Base-by-base conservation (phyloP, 53 echinoderm and acorn worm genomes). In the Pentamera pediparva region DNA sequence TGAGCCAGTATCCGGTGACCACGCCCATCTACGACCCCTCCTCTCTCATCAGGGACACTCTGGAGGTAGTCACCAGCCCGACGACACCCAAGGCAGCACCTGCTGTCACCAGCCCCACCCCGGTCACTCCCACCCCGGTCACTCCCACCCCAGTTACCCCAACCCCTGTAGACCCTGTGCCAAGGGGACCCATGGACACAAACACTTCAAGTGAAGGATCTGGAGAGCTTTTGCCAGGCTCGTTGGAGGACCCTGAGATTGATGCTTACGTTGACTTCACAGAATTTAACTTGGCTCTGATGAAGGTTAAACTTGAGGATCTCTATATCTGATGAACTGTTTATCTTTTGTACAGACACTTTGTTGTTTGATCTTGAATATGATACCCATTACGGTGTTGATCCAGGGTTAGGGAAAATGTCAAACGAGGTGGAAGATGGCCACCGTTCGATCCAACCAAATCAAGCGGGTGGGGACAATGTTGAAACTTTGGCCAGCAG, bases 221-320 rank as follows among this genome's bases (percentile, higher is more conserved):
- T 1, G 55, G 65, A 28, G 31, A 79, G 39, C 55, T 55, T 32
- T 9, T 59, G 48, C 2, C 27, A 31, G 59, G 32, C 2, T 29
- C 62, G 17, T 91, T 91, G 33, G 86, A 91, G 20, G 85, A 91
- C n/a, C 87, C 85, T 0, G 70, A 69, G 48, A 98, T 91, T 37
- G 86, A 91, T 27, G 74, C 98, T 0, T 92, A 98, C 32, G 91
- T 92, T 1, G 89, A 98, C 59, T 98, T 98, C 70, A 77, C 78
- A 24, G 89, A 98, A n/a, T 92, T 92, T 48, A 77, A 79, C 29
- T 61, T 56, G 41, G 89, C 82, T 0, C 87, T 72, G 20, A 2
- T 53, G 13, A 54, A 32, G 9, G 12, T 22, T 72, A 32, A 72
- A 17, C n/a, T 49, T n/a, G 35, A 50, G 35, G 53, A 54, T 17